Base-by-base conservation (phyloP, 2,888 invertebrate genomes). In the Hyalella azteca region DNA sequence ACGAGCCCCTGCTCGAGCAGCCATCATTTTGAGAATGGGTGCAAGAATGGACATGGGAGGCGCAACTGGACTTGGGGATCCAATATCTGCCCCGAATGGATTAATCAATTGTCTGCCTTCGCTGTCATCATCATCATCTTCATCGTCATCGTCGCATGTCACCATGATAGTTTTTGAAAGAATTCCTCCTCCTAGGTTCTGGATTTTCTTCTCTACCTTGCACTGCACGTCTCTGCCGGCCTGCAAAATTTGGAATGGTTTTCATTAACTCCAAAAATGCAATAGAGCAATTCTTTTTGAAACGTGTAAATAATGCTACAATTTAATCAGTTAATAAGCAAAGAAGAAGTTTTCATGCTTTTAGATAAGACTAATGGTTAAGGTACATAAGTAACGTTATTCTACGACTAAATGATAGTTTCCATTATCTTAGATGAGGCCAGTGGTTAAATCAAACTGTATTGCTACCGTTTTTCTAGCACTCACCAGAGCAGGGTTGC, bases 21-120 rank as follows among this genome's bases (percentile, higher is more conserved):
- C 54, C 29, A 84, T 60, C 80, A 84, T 82, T 79, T 84, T 84
- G 78, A 84, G 80, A 32, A 84, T 81, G 32, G 84, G 81, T 0
- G 78, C 82, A 26, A 84, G 22, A 49, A 84, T 66, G 22, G 82
- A 82, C 29, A 84, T 41, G 1, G 83, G 81, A 29, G 84, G 82
- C 32, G 73, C 39, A 7, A 75, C 50, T 3, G 50, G 7, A 11
- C 77, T 59, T 4, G 45, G 32, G 13, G 73, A 26, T 19, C 13
- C 26, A 49, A 77, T 49, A 4, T 49, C 29, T 11, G 40, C 49
- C 3, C 75, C 75, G 45, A 75, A 75, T 32, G 75, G 75, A n/a
- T n/a, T 50, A 26, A 26, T 32, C 5, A 76, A 13, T 7, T 41
- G 79, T 32, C 39, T 48, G 3, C 15, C 32, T 29, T 59, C 78